These are phyloP conservation scores for Coilia nasus DNA, from an alignment of 2,797 vertebrate species.

Conservation along the genomic window DNA sequence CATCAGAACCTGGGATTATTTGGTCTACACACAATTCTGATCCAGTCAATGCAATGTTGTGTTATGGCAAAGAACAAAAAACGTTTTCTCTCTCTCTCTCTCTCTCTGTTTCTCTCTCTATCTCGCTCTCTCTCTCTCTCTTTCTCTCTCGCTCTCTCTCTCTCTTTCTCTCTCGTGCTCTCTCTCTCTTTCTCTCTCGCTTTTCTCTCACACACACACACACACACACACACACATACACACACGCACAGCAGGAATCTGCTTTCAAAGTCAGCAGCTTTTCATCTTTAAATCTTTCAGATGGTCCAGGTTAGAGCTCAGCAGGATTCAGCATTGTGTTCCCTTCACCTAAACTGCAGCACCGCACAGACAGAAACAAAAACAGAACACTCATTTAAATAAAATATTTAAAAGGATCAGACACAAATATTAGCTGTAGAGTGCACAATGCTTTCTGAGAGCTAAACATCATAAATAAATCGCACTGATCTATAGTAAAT, in stretches of 20 bases:
- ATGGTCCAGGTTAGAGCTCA: neutral
- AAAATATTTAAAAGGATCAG: neutral
- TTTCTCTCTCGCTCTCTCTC: no score
- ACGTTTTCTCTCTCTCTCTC: no score
- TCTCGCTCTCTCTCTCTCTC: no score
- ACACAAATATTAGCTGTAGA: no score
- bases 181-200: no score
- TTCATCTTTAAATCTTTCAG: neutral
- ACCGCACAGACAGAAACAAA: neutral
- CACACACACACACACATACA: no score
- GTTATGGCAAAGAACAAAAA: neutral
- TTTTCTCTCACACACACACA: no score
- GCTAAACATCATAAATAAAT: no score
- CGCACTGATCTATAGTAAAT: neutral
- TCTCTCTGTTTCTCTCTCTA: no score
- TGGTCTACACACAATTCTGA: neutral
- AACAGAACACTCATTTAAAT: neutral
- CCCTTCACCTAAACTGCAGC: conserved; percentile 3
- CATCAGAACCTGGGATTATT: neutral
- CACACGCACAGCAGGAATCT: no score
- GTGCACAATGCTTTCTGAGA: no score
- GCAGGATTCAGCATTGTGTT: neutral
- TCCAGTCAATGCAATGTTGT: neutral
- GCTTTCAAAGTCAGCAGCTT: neutral
- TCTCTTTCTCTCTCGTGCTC: no score